A percentile compares a stretch with the other conserved stretches of the same genome.
These are phyloP conservation scores for Scatophagus argus DNA, from an alignment of 2,113 vertebrate species.

Conservation along the genomic window DNA sequence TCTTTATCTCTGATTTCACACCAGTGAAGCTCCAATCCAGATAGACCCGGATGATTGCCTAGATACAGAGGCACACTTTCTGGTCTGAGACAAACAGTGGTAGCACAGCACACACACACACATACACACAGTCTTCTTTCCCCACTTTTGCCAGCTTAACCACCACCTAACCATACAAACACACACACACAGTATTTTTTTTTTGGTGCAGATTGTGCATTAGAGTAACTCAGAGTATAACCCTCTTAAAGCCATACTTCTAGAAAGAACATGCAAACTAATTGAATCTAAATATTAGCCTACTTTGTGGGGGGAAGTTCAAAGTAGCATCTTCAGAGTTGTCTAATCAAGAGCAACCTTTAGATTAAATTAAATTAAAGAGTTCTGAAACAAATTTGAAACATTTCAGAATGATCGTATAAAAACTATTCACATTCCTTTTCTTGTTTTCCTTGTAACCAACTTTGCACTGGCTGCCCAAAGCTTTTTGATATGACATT, in stretches of 20 bases:
- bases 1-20: conserved; percentile 53
- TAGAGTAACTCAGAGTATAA: conserved; percentile 1
- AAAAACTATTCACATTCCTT: neutral
- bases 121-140: too few relatives aligned
- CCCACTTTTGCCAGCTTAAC: too few relatives aligned
- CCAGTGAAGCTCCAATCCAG: conserved; percentile 31
- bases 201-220: conserved; percentile 6
- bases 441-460: neutral
- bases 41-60: conserved; percentile 42
- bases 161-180: too few relatives aligned
- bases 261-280: neutral
- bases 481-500: neutral
- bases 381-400: neutral
- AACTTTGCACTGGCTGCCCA: neutral
- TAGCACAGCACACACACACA: neutral
- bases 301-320: neutral
- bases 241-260: neutral
- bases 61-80: conserved; percentile 23
- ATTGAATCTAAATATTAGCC: neutral
- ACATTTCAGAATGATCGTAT: too few relatives aligned
- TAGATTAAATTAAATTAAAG: neutral
- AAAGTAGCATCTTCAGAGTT: neutral
- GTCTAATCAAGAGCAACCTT: neutral
- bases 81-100: conserved; percentile 27
- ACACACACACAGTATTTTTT: neutral